Evolutionary conservation across 1,140 invertebrate genomes (phyloP), one percentile per base, ranked within the genome.

Genomic region (Drosophila ercepeae): DNA sequence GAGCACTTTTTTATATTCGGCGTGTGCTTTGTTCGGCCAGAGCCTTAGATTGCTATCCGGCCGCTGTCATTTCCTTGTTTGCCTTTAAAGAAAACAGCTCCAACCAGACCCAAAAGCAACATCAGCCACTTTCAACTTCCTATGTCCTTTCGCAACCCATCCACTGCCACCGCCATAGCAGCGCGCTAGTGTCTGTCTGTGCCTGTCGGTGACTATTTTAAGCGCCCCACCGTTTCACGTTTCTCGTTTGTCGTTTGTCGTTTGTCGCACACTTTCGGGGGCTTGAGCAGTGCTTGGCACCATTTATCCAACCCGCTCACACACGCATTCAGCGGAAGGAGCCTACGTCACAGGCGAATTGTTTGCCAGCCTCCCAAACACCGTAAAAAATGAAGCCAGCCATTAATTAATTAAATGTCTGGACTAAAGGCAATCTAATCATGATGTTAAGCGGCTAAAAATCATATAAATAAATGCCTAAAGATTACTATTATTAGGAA

Each of bases 21-120:
- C 53, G 25, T 55, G 48, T 63, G 45, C 63, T 32, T 67, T 75
- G 59, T 64, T 54, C 48, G 32, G 48, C 39, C 49, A 60, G 42
- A 57, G 52, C 50, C 32, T 55, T 45, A 73, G 69, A 74, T 74
- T 64, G 19, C 70, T 74, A 74, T 74, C 70, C 49, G 39, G 71
- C 70, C 71, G 51, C 69, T 64, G 63, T 74, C 73, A 81, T 70
- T 73, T 81, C 63, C 58, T 75, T 75, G 71, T 75, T 74, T 74
- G 71, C 52, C 69, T 63, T 73, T 51, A 63, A 72, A 42, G 39
- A 16, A 18, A 42, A 7, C 36, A 39, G 61, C 69, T 61, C 29
- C 57, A 72, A 72, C 39, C 71, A 39, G 29, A 61, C 44, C n/a
- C n/a, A n/a, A n/a, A n/a, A n/a, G n/a, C n/a, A n/a, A 29, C 36